Conservation (phyloP, 2,797 vertebrate genomes). For the Melanitta fusca region DNA sequence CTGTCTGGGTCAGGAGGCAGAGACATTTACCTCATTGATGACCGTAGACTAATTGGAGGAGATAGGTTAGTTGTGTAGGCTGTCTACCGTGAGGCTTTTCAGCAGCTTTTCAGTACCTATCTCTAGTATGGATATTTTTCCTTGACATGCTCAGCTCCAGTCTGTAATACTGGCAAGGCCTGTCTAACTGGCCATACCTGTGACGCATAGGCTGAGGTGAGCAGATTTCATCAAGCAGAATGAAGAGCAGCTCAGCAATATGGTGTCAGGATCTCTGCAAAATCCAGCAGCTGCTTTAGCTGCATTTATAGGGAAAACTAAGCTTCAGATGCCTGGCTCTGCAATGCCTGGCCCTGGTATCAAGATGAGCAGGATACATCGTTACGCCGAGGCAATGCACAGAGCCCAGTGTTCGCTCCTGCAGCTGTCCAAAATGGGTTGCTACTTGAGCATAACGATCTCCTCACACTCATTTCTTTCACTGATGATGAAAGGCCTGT, state of each 20-base stretch:
- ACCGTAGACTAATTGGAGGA: neutral
- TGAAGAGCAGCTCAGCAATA: neutral
- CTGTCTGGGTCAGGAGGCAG: constrained; percentile 1
- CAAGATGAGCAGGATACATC: neutral
- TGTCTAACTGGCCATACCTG: neutral
- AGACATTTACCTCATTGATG: neutral
- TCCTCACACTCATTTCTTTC: neutral
- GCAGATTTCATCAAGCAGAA: neutral
- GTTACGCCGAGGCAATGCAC: neutral
- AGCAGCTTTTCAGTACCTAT: neutral
- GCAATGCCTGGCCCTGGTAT: neutral
- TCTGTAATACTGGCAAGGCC: neutral
- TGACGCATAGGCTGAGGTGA: neutral
- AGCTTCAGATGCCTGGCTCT: neutral
- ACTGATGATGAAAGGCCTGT: neutral
- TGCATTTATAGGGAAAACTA: neutral
- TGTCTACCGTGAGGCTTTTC: neutral
- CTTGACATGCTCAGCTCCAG: neutral
- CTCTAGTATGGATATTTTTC: neutral
- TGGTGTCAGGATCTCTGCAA: neutral
- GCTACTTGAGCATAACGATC: neutral
- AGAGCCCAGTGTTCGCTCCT: neutral
- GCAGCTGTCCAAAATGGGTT: neutral
- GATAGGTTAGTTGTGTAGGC: neutral
- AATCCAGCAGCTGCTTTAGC: neutral